These are phyloP conservation scores for Botrylloides violaceus DNA, from an alignment of 23 tunicate genomes.

Conservation along the genomic window DNA sequence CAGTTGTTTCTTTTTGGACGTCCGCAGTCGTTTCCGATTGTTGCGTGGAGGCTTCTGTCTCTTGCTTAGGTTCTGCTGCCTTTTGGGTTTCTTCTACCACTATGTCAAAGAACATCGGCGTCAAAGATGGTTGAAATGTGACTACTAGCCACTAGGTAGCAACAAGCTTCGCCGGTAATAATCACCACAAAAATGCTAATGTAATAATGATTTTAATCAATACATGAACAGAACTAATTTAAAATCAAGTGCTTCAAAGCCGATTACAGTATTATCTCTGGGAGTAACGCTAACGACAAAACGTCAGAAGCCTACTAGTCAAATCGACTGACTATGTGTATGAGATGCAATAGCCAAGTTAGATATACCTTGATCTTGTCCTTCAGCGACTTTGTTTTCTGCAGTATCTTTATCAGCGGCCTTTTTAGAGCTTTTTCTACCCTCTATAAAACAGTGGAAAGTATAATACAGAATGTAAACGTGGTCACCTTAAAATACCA, in stretches of 20 bases:
- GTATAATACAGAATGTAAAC: too few species aligned
- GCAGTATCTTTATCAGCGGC: constrained; percentile 10
- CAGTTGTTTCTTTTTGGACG: constrained; percentile 1
- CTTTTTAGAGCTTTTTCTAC: constrained; percentile 13
- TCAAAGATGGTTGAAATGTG: background rate
- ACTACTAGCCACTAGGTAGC: too few species aligned
- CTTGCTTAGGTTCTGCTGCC: constrained; percentile 18
- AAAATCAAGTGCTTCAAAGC: too few species aligned
- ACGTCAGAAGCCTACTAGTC: background rate
- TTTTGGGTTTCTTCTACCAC: constrained; percentile 20
- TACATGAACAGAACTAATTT: too few species aligned
- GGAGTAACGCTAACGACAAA: background rate
- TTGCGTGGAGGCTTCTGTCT: background rate
- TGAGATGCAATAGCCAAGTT: too few species aligned
- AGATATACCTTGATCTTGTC: constrained; percentile 16
- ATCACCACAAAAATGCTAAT: background rate
- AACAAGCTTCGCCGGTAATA: background rate
- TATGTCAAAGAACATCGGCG: background rate
- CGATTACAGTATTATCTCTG: too few species aligned
- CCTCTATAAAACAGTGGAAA: background rate
- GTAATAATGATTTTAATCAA: too few species aligned
- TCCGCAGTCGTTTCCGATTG: constrained; percentile 1
- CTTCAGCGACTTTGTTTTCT: constrained; percentile 11
- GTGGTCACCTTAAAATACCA: too few species aligned
- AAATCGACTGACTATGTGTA: too few species aligned